These are phyloP conservation scores for Baronia brevicornis DNA, from an alignment of 2,888 invertebrate species.

Conservation along the genomic window DNA sequence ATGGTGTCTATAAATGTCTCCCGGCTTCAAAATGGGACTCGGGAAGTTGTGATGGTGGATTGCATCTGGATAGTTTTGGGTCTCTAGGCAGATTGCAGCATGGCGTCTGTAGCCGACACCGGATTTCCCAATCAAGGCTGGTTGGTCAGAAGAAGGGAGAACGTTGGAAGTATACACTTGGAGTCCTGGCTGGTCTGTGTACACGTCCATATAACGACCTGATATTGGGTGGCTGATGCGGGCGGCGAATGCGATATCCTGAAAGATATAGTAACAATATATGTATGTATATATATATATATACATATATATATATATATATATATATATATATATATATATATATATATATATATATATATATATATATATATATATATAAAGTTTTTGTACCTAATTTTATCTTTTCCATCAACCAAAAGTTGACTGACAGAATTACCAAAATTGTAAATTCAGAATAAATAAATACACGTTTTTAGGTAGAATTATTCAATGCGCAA, in stretches of 20 bases:
- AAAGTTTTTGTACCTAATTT: too few relatives aligned
- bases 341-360: too few relatives aligned
- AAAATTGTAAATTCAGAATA: too few relatives aligned
- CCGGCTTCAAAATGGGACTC: constrained; percentile 79
- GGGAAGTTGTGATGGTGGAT: constrained; percentile 88
- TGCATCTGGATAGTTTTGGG: constrained; percentile 94
- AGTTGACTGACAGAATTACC: too few relatives aligned
- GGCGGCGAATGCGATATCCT: constrained; percentile 49
- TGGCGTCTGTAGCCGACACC: constrained; percentile 79
- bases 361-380: too few relatives aligned
- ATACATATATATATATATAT: too few relatives aligned
- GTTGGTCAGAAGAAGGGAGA: constrained; percentile 73
- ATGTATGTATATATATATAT: too few relatives aligned
- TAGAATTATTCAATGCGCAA: too few relatives aligned
- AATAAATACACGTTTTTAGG: too few relatives aligned
- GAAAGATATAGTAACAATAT: constrained; percentile 19
- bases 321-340: too few relatives aligned
- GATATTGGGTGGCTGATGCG: constrained; percentile 79
- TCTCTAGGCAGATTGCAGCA: constrained; percentile 91
- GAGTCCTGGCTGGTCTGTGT: constrained; percentile 91
- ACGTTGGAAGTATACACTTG: constrained; percentile 91
- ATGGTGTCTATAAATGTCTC: constrained; percentile 80
- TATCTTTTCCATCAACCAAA: too few relatives aligned
- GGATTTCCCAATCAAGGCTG: constrained; percentile 49
- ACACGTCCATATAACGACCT: constrained; percentile 85